Conservation (phyloP, 2,888 invertebrate species). For the Euphydryas editha region DNA sequence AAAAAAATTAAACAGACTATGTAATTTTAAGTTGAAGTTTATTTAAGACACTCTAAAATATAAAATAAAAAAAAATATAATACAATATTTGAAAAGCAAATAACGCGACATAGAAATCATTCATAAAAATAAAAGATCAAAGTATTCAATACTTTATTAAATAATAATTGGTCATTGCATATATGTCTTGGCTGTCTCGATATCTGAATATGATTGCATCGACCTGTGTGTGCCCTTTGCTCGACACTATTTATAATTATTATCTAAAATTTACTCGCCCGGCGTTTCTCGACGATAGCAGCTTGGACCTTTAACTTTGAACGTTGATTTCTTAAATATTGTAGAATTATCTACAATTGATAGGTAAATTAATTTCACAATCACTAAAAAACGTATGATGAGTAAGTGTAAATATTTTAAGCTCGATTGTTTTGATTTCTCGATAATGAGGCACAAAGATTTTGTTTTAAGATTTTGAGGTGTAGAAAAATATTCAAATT, state of each 20-base stretch:
- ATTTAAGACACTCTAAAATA: neutral
- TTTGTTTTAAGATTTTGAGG: too few relatives aligned
- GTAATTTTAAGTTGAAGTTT: too few relatives aligned
- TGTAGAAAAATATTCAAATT: too few relatives aligned
- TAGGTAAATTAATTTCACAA: neutral
- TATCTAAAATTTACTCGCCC: conserved; percentile 40
- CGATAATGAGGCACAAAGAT: too few relatives aligned
- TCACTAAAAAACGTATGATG: too few relatives aligned
- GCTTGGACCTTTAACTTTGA: conserved; percentile 1
- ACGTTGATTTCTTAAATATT: neutral
- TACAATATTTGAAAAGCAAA: neutral
- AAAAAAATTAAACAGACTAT: too few relatives aligned
- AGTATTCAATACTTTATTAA: conserved; percentile 45
- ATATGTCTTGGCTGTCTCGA: conserved; percentile 68
- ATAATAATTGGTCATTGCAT: conserved; percentile 56
- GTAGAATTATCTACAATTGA: neutral
- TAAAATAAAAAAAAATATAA: neutral
- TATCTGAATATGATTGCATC: conserved; percentile 78
- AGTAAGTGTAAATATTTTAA: too few relatives aligned
- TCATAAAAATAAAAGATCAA: conserved; percentile 19
- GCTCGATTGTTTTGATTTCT: too few relatives aligned
- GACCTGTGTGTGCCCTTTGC: conserved; percentile 72
- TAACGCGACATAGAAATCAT: neutral
- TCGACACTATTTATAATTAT: conserved; percentile 66
- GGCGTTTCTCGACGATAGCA: conserved; percentile 31